Conservation (phyloP, 2,113 vertebrate species). For the Brachyhypopomus gauderio region DNA sequence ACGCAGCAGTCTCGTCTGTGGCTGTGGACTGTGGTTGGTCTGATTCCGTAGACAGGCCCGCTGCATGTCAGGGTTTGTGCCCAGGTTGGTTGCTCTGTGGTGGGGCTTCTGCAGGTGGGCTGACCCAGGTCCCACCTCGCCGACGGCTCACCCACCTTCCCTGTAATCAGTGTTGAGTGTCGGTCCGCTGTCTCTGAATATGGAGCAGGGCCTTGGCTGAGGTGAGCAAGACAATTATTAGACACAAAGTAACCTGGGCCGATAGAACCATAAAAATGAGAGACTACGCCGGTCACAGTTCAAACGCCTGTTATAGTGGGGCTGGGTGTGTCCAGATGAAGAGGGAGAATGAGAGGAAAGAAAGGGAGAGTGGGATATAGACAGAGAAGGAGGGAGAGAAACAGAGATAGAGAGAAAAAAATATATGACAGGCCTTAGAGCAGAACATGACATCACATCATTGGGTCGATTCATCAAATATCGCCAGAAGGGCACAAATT, state of each 20-base stretch:
- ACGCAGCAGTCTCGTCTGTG: no score
- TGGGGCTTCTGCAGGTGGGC: not conserved
- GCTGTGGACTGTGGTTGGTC: no score
- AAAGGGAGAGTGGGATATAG: constrained; percentile 45
- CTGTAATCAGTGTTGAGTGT: constrained; percentile 55
- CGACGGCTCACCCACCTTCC: constrained; percentile 32
- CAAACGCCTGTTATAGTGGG: constrained; percentile 61
- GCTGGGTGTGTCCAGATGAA: constrained; percentile 22
- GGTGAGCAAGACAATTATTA: constrained; percentile 55
- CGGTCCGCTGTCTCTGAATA: constrained; percentile 43
- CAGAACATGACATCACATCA: not conserved
- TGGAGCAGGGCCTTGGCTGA: constrained; percentile 16
- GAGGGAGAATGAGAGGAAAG: constrained; percentile 4
- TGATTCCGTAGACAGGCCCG: no score
- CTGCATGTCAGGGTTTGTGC: no score
- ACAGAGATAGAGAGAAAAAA: not conserved
- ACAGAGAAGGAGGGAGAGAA: constrained; percentile 46
- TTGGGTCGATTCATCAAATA: not conserved
- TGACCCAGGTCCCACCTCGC: constrained; percentile 13
- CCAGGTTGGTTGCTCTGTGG: not conserved
- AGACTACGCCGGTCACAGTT: constrained; percentile 60
- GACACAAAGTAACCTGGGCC: constrained; percentile 56
- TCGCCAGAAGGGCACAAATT: not conserved
- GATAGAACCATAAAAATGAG: constrained; percentile 67
- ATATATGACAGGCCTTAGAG: not conserved